Evolutionary conservation across 2,797 vertebrate genomes (phyloP).

Genomic region (Staurois parvus): DNA sequence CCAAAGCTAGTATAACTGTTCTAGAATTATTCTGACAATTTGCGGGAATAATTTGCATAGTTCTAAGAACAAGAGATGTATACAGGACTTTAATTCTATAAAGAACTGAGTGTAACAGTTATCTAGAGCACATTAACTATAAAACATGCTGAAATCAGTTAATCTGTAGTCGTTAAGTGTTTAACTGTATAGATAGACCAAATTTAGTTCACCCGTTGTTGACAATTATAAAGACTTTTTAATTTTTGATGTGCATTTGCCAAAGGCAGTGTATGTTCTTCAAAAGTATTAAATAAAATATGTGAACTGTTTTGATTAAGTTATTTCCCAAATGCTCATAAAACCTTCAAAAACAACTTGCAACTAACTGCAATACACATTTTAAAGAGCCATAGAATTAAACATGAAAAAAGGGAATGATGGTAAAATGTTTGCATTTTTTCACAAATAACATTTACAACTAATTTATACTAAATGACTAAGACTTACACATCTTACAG

Average conservation of each 20-base stretch:
- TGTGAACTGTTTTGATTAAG: constrained; percentile 56
- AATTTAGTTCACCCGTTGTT: constrained; percentile 48
- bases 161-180: background rate
- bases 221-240: constrained; percentile 51
- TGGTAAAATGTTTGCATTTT: background rate
- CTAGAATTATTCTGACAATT: too few relatives aligned
- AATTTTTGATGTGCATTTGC: constrained; percentile 54
- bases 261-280: constrained; percentile 51
- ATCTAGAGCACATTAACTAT: background rate
- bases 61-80: too few relatives aligned
- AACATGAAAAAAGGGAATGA: background rate
- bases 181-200: constrained; percentile 18
- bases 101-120: background rate
- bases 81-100: background rate
- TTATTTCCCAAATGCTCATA: constrained; percentile 55
- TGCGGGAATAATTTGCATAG: too few relatives aligned
- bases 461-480: background rate
- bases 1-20: too few relatives aligned
- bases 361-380: background rate
- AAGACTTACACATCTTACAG: too few relatives aligned
- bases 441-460: background rate
- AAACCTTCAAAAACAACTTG: constrained; percentile 45
- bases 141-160: background rate
- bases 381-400: constrained; percentile 11
- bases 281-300: constrained; percentile 55